Conservation (phyloP, 2,113 vertebrate genomes). For the Narcine bancroftii region DNA sequence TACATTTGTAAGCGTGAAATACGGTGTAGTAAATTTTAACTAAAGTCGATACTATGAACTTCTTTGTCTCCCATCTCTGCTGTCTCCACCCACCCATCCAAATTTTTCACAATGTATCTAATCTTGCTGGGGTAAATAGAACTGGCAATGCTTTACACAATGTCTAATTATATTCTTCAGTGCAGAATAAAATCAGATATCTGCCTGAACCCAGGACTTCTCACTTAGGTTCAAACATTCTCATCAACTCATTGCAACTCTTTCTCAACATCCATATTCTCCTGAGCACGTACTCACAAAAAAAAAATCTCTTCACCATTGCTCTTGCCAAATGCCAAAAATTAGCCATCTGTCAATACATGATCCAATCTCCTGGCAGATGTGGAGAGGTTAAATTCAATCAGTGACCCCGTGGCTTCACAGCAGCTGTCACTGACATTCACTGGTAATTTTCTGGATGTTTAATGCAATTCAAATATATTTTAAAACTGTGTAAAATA, state of each 20-base stretch:
- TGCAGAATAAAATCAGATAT: neutral
- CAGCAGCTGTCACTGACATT: neutral
- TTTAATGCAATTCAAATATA: neutral
- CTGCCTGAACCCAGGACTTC: neutral
- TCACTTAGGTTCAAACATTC: neutral
- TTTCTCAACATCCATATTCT: neutral
- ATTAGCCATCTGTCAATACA: conserved; percentile 14
- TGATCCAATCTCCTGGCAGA: neutral
- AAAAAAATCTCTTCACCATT: neutral
- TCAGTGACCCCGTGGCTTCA: neutral
- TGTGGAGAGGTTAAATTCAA: conserved; percentile 12
- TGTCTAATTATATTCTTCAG: neutral
- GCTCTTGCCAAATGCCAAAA: neutral
- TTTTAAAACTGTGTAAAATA: neutral
- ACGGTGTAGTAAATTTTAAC: neutral
- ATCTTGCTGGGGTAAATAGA: neutral
- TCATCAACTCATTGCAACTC: neutral
- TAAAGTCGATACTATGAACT: neutral
- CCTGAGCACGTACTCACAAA: neutral
- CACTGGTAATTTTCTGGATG: neutral
- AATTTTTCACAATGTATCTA: neutral
- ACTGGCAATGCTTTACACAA: neutral
- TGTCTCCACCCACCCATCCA: neutral
- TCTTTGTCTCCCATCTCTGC: neutral
- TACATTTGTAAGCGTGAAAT: neutral